Conservation (phyloP, 23 tunicate genomes). For the Ciona savignyi region DNA sequence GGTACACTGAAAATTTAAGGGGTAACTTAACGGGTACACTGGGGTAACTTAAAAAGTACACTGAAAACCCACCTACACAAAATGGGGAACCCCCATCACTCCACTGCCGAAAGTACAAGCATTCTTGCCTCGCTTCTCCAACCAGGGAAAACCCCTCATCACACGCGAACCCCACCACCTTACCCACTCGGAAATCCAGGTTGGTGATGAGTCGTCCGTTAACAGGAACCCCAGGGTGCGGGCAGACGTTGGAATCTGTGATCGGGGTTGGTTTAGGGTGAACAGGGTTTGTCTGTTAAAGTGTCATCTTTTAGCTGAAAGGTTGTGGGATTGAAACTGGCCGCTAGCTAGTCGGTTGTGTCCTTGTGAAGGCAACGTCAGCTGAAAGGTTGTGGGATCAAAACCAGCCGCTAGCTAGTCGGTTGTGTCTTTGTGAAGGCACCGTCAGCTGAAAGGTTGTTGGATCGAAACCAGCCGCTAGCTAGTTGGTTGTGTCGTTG, state of each 20-base stretch:
- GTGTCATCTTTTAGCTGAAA: too few species aligned
- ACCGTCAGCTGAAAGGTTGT: too few species aligned
- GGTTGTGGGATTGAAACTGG: too few species aligned
- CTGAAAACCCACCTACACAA: slow-evolving; percentile 42
- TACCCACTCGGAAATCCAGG: slow-evolving; percentile 18
- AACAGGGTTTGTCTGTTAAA: not conserved
- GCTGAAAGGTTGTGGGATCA: too few species aligned
- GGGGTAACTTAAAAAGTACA: slow-evolving; percentile 47
- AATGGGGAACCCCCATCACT: slow-evolving; percentile 56
- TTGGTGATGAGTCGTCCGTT: slow-evolving; percentile 4
- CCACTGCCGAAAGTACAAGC: slow-evolving; percentile 62
- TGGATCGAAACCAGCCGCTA: too few species aligned
- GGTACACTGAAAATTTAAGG: too few species aligned
- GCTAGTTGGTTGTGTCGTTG: too few species aligned
- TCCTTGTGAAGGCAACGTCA: too few species aligned
- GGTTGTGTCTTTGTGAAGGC: too few species aligned
- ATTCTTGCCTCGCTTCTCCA: slow-evolving; percentile 40
- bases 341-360: too few species aligned
- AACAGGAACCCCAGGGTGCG: slow-evolving; percentile 66
- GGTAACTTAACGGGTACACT: too few species aligned
- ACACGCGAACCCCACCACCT: slow-evolving; percentile 29
- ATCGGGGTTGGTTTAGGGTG: not conserved
- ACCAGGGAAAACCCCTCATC: slow-evolving; percentile 37
- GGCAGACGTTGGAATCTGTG: slow-evolving; percentile 19
- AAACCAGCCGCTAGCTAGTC: too few species aligned